Conservation (phyloP, 2,113 vertebrate genomes). For the Recurvirostra avosetta region DNA sequence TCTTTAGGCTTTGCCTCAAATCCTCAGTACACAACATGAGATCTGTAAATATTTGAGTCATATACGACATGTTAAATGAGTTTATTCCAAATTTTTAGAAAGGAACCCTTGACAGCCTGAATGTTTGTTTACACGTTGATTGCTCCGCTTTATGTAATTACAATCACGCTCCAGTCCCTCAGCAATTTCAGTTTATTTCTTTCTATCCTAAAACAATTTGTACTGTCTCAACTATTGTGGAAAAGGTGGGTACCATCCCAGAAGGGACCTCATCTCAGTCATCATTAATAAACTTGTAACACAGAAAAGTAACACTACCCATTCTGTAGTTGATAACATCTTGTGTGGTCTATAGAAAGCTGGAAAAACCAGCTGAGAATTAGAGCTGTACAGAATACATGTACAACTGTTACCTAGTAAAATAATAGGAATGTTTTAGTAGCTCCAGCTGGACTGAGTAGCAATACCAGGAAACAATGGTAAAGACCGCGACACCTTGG, state of each 20-base stretch:
- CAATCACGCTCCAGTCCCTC: background rate
- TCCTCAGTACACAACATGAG: background rate
- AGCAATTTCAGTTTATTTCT: background rate
- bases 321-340: background rate
- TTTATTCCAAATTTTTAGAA: background rate
- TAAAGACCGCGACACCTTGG: background rate
- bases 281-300: background rate
- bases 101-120: background rate
- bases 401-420: background rate
- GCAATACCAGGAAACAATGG: background rate
- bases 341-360: constrained; percentile 1
- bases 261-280: background rate
- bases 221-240: background rate
- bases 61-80: background rate
- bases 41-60: constrained; percentile 18
- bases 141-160: background rate
- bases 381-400: background rate
- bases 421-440: background rate
- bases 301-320: background rate
- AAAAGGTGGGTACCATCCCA: background rate
- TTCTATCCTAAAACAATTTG: background rate
- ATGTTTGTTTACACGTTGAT: background rate
- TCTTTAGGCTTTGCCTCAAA: constrained; percentile 7
- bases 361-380: background rate
- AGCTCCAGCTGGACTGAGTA: background rate